Percentiles rank a stretch among this genome's conserved stretches.
Evolutionary conservation across 2,113 vertebrate genomes (phyloP).

Genomic region (Hemichromis elongatus): DNA sequence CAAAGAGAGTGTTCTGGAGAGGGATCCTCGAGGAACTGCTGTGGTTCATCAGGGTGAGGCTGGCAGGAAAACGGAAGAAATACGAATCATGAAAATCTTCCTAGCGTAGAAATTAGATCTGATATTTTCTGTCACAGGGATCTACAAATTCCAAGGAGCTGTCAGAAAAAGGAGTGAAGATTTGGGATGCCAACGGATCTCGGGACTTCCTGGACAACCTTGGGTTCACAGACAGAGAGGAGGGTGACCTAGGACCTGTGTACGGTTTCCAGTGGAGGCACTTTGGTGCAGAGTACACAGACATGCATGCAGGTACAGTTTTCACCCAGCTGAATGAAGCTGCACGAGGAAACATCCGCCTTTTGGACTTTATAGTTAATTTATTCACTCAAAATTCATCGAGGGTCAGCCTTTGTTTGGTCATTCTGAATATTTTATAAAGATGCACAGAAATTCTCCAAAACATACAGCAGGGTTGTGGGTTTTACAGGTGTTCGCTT

Average conservation of each 20-base stretch:
- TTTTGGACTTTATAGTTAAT: neutral
- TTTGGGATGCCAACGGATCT: conserved; percentile 96
- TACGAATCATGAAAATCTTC: neutral
- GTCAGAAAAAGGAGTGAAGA: conserved; percentile 90
- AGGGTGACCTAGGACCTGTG: conserved; percentile 93
- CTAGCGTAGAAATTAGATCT: accelerated
- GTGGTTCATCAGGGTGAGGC: conserved; percentile 93
- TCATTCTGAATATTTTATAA: neutral
- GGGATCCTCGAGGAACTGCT: conserved; percentile 92
- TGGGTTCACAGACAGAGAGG: conserved; percentile 84
- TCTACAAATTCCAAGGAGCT: conserved; percentile 95
- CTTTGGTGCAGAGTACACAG: conserved; percentile 92
- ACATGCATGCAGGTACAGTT: conserved; percentile 85
- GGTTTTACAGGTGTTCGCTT: neutral
- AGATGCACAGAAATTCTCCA: neutral
- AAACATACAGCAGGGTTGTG: neutral
- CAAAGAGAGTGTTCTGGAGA: conserved; percentile 94
- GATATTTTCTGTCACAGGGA: conserved; percentile 71
- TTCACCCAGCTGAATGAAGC: neutral
- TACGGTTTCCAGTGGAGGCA: conserved; percentile 99
- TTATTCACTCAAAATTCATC: neutral
- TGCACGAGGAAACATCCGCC: neutral
- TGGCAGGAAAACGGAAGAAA: neutral
- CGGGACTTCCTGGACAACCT: conserved; percentile 86
- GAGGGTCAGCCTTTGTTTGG: neutral